Conservation (phyloP, 2,113 vertebrate genomes). For the Rhineura floridana region DNA sequence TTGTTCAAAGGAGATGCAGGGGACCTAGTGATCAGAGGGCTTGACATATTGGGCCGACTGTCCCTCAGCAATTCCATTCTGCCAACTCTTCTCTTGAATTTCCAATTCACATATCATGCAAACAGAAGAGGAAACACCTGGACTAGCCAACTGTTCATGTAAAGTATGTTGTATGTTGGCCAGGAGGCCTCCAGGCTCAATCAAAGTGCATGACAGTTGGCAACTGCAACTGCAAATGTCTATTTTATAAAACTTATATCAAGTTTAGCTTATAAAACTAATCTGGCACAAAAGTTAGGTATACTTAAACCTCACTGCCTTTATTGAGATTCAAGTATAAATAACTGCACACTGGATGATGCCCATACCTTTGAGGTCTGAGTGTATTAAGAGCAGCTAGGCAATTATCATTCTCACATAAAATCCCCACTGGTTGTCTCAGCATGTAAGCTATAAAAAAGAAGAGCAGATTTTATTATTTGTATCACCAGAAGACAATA, state of each 20-base stretch:
- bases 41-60: no score
- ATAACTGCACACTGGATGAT: not conserved
- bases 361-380: not conserved
- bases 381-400: constrained; percentile 27
- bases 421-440: constrained; percentile 51
- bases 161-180: no score
- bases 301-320: not conserved
- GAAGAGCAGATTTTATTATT: constrained; percentile 71
- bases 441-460: constrained; percentile 54
- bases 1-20: no score
- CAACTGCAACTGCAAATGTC: no score
- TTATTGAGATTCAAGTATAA: not conserved
- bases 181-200: no score
- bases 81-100: no score
- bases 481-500: constrained; percentile 72
- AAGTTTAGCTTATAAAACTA: not conserved
- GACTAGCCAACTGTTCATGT: no score
- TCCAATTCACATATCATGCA: no score
- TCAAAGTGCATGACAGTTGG: no score
- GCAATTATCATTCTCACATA: constrained; percentile 57
- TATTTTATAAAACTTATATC: not conserved
- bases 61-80: no score
- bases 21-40: no score
- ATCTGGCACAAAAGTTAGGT: not conserved
- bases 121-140: no score